Evolutionary conservation across 1,140 invertebrate species (phyloP).

Genomic region (Drosophila tsacasi): DNA sequence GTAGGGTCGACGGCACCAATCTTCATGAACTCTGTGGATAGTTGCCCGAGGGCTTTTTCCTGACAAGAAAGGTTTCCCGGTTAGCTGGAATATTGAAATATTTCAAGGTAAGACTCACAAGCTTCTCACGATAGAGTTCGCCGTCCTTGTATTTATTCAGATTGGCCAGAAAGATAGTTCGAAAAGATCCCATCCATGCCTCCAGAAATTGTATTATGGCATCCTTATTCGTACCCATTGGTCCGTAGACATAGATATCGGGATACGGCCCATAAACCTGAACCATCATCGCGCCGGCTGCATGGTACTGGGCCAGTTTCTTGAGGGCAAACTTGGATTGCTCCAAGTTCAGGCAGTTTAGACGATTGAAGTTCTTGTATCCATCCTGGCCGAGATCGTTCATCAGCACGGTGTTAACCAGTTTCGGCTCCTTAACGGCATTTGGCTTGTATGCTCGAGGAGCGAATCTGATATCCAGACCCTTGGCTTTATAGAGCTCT

Average conservation of each 20-base stretch:
- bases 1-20: constrained; percentile 61
- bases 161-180: constrained; percentile 51
- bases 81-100: background rate
- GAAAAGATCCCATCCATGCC: constrained; percentile 39
- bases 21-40: constrained; percentile 9
- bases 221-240: constrained; percentile 19
- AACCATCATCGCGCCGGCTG: constrained; percentile 66
- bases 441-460: constrained; percentile 51
- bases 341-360: constrained; percentile 86
- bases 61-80: background rate
- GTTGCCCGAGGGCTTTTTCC: constrained; percentile 1
- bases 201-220: constrained; percentile 31
- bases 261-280: constrained; percentile 52
- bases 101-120: constrained; percentile 35
- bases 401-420: constrained; percentile 74
- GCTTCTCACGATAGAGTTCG: constrained; percentile 44
- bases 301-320: constrained; percentile 87
- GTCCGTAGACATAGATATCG: constrained; percentile 32
- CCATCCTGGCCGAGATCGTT: constrained; percentile 86
- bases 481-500: constrained; percentile 61
- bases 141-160: constrained; percentile 49
- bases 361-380: constrained; percentile 86
- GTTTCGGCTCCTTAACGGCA: constrained; percentile 36
- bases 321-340: constrained; percentile 85
- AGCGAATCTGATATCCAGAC: constrained; percentile 54